Conservation (phyloP, 2,113 vertebrate genomes). For the Takifugu bimaculatus region DNA sequence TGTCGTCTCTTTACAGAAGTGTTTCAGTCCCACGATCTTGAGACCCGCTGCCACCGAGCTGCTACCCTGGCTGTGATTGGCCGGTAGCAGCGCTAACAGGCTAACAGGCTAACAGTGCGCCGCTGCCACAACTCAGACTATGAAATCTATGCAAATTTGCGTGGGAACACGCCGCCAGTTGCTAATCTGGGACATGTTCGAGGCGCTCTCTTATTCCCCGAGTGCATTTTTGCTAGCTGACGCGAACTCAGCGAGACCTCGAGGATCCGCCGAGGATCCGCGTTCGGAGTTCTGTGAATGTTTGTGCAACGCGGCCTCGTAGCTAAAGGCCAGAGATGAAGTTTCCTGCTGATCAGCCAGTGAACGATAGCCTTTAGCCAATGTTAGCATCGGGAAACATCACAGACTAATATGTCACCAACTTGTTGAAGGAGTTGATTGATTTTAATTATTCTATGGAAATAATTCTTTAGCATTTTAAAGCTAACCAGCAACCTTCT, state of each 20-base stretch:
- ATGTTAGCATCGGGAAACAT: too few species aligned
- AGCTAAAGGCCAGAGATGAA: too few species aligned
- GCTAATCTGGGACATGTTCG: conserved; percentile 51
- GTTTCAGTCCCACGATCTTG: conserved; percentile 74
- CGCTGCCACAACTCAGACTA: conserved; percentile 63
- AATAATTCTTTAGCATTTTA: too few species aligned
- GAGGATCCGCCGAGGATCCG: conserved; percentile 8
- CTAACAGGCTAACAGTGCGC: conserved; percentile 52
- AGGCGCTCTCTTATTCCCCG: conserved; percentile 47
- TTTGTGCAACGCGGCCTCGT: not conserved
- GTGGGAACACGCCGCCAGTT: conserved; percentile 64
- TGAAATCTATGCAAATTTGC: conserved; percentile 75
- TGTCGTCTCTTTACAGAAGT: conserved; percentile 75
- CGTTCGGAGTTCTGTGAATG: not conserved
- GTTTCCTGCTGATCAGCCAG: too few species aligned
- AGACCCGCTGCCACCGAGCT: conserved; percentile 61
- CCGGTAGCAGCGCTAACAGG: too few species aligned
- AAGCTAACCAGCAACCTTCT: too few species aligned
- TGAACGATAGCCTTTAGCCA: too few species aligned
- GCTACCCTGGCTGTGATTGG: conserved; percentile 35
- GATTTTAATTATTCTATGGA: too few species aligned
- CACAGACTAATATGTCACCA: too few species aligned
- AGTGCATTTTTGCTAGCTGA: conserved; percentile 43
- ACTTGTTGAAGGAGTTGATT: too few species aligned
- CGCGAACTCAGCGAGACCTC: conserved; percentile 8